Base-by-base conservation (phyloP, 2,113 vertebrate genomes). In the Naja naja region DNA sequence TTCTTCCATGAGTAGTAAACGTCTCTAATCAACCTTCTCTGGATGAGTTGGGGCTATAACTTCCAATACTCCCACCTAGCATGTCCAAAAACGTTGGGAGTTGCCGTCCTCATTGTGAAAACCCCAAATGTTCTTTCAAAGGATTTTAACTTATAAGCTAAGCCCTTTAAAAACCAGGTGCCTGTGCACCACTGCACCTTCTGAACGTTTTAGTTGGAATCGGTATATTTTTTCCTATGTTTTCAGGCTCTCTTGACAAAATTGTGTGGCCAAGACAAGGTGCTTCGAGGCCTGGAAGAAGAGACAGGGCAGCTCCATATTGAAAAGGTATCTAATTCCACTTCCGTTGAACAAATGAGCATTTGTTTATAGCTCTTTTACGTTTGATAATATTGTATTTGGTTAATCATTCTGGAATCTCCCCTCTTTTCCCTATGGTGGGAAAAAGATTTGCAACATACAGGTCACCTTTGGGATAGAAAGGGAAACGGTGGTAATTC, bases 241-340 rank as follows among this genome's bases (percentile, higher is more conserved):
- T 47, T 89, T 74, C 95, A 99, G 98, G 97, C 96, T 12, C 96
- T 98, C 89, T 52, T 99, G 96, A 99, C 98, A 56, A 98, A 98
- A 94, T 55, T 99, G 89, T 99, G 98, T n/a, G 98, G 98, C 20
- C 98, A 98, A 96, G 98, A 98, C 96, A 98, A 98, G 94, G 96
- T 98, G 74, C 97, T 98, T 2, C 97, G 98, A 95, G 94, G 97
- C 90, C 97, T 99, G 55, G 98, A 98, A 89, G 94, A 97, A 5
- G 98, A 98, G 93, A 96, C 97, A 47, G 97, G 97, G 25, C 98
- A 98, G 94, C 97, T 98, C 81, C 97, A 98, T 95, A 97, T 97
- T 93, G 98, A 99, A 96, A 99, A 99, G 98, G 98, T 98, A 23
- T 53, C 43, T 43, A 2, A 3, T 52, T 3, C 14, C 34, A 1